phyloP scores from a whole-genome alignment of 2,113 vertebrate genomes.

The Hiodon tergisus region DNA sequence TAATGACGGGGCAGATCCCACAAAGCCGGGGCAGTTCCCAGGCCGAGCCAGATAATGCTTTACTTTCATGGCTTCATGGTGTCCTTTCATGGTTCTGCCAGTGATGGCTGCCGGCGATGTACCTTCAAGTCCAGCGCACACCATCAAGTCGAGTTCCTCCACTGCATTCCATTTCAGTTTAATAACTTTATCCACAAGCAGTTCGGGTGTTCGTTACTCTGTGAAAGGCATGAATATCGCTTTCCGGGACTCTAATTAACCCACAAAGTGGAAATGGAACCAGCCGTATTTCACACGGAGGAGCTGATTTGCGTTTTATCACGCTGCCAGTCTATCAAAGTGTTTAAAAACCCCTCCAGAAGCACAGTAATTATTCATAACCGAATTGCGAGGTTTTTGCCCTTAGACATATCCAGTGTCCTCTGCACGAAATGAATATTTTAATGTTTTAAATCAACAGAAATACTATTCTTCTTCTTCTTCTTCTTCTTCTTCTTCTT shows the following conservation, averaged over 20 bases:
- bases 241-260: slow-evolving; percentile 44
- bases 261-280: slow-evolving; percentile 39
- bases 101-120: too few relatives aligned
- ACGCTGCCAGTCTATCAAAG: slow-evolving; percentile 20
- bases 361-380: not conserved
- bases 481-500: not conserved
- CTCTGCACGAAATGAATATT: too few relatives aligned
- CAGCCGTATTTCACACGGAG: slow-evolving; percentile 33
- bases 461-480: not conserved
- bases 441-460: too few relatives aligned
- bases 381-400: not conserved
- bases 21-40: too few relatives aligned
- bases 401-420: not conserved
- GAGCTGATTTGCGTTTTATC: slow-evolving; percentile 27
- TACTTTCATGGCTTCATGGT: too few relatives aligned
- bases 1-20: too few relatives aligned
- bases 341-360: not conserved
- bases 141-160: not conserved
- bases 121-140: not conserved
- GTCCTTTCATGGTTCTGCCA: too few relatives aligned
- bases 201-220: slow-evolving; percentile 46
- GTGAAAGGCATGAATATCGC: slow-evolving; percentile 47
- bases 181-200: slow-evolving; percentile 50
- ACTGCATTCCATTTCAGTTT: slow-evolving; percentile 39
- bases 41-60: too few relatives aligned